Conservation (phyloP, 2,888 invertebrate genomes). For the Galeruca laticollis region DNA sequence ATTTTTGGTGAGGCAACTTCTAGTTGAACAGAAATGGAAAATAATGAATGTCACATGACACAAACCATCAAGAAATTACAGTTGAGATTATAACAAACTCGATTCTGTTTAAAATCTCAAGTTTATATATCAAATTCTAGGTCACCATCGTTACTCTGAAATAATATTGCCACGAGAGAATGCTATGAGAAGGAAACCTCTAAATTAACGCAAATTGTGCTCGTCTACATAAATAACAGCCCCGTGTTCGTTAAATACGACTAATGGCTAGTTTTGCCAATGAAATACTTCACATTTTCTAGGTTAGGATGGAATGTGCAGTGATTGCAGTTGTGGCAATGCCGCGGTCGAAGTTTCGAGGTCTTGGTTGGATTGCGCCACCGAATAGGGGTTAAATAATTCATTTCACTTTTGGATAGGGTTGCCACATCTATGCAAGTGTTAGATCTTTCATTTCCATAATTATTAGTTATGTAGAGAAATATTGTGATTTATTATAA, state of each 20-base stretch:
- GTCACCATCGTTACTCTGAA: not conserved
- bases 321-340: slow-evolving; percentile 49
- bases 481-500: no score
- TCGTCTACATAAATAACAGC: slow-evolving; percentile 36
- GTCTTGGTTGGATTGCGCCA: slow-evolving; percentile 3
- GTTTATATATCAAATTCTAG: not conserved
- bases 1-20: no score
- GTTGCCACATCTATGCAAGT: not conserved
- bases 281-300: slow-evolving; percentile 50
- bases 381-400: slow-evolving; percentile 34
- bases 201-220: slow-evolving; percentile 23
- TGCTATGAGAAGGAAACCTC: slow-evolving; percentile 14
- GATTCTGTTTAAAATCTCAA: no score
- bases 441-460: no score
- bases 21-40: no score
- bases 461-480: no score
- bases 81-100: no score
- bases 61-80: no score
- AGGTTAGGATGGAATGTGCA: slow-evolving; percentile 42
- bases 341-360: slow-evolving; percentile 10
- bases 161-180: not conserved
- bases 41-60: no score
- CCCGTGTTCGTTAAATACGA: slow-evolving; percentile 24
- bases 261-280: slow-evolving; percentile 44
- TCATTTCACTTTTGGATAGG: slow-evolving; percentile 40